Base-by-base conservation (phyloP, 2,888 invertebrate species). In the Cryptus viduatorius region DNA sequence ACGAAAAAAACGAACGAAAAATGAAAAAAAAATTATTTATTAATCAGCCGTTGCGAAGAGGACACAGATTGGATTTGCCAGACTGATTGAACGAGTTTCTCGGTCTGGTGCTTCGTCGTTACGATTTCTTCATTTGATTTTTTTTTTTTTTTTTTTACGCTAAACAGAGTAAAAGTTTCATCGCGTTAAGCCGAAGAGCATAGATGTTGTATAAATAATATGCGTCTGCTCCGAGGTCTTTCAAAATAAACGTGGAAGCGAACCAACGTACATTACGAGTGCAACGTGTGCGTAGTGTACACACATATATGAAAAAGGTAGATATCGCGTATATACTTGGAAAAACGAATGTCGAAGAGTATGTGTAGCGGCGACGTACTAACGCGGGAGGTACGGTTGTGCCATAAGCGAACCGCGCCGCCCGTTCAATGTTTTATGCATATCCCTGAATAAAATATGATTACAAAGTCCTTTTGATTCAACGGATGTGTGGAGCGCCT, bases 381-480 rank as follows among this genome's bases (percentile, higher is more conserved):
- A 37, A 48, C 10, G 37, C 44, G 16, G 29, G 16, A 48, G 16
- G 37, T 56, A 44, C 59, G 75, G 48, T 19, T 24, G 61, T 75
- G 84, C 87, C 85, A 85, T 86, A 80, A 72, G 77, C 83, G 85
- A 86, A 87, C 79, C 77, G 37, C 37, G 37, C 37, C 84, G 79
- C 82, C 85, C 79, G 87, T 83, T 86, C 84, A 84, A 90, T 89
- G 90, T 90, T 90, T 90, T 90, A 90, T 91, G 90, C 89, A 90
- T 90, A 90, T 88, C 88, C 83, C 88, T 90, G 90, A 90, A 91
- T 90, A 90, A 90, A 90, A 91, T 90, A 89, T 90, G 88, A 90
- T 90, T 90, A 89, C 90, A 87, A 88, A 88, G 89, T 89, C 86
- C 89, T 90, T 91, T 91, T 90, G 90, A 89, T 90, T 89, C 89